phyloP scores from a whole-genome alignment of 2,888 invertebrate genomes.

The Drosophila borborema region DNA sequence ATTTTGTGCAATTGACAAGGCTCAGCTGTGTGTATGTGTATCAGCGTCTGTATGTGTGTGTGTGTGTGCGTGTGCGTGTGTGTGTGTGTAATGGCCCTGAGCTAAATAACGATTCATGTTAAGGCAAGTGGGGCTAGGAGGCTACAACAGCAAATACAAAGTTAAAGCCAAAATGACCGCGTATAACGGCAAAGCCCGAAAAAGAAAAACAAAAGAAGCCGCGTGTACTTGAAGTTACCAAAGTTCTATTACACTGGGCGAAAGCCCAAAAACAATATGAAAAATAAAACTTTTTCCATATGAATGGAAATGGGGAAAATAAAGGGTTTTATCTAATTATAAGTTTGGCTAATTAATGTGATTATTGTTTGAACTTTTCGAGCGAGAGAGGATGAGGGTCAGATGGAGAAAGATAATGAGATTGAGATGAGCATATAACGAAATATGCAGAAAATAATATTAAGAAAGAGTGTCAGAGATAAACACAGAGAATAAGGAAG shows the following conservation, averaged over 20 bases:
- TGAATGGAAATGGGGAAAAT: neutral
- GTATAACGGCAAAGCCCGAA: slow-evolving; percentile 23
- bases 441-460: neutral
- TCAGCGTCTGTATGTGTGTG: neutral
- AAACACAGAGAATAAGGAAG: neutral
- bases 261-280: slow-evolving; percentile 24
- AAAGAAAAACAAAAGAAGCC: slow-evolving; percentile 62
- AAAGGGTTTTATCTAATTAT: neutral
- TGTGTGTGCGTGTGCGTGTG: slow-evolving; percentile 18
- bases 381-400: too few relatives aligned
- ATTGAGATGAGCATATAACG: too few relatives aligned
- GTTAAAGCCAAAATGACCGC: slow-evolving; percentile 75
- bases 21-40: slow-evolving; percentile 20
- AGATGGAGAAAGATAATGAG: neutral
- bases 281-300: neutral
- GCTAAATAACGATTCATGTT: slow-evolving; percentile 66
- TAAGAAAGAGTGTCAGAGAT: neutral
- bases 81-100: slow-evolving; percentile 64
- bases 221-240: slow-evolving; percentile 53
- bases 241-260: slow-evolving; percentile 50
- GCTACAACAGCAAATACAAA: slow-evolving; percentile 59
- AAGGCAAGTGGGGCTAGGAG: slow-evolving; percentile 5
- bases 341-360: neutral
- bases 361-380: neutral
- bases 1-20: slow-evolving; percentile 74